A percentile compares a stretch with the other conserved stretches of the same genome.
phyloP scores from a whole-genome alignment of 2,113 vertebrate species.

The Equus przewalskii region DNA sequence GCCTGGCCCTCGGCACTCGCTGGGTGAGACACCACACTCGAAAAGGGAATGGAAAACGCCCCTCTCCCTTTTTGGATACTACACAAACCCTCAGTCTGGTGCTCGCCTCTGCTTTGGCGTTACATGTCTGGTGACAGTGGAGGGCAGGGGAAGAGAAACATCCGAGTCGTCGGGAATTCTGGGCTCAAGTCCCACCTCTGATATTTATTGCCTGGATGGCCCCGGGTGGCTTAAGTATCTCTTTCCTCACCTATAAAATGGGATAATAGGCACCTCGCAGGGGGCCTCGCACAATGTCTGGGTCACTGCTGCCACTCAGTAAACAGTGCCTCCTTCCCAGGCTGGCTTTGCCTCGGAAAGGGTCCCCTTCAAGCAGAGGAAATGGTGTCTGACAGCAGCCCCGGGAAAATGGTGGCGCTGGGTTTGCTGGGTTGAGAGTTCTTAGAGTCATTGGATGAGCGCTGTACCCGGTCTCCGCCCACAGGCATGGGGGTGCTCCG shows the following conservation, averaged over 20 bases:
- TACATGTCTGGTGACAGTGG: background rate
- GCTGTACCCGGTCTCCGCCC: background rate
- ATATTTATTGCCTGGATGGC: background rate
- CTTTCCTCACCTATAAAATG: constrained; percentile 55
- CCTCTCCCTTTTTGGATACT: background rate
- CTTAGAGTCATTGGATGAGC: background rate
- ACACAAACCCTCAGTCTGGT: background rate
- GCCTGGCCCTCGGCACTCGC: background rate
- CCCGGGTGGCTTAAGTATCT: background rate
- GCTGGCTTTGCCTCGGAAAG: background rate
- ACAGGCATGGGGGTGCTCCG: fast-evolving
- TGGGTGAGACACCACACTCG: background rate
- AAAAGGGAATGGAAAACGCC: background rate
- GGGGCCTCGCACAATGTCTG: background rate
- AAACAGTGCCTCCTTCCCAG: background rate
- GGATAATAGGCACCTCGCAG: constrained; percentile 70
- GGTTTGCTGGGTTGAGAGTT: background rate
- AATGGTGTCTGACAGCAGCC: background rate
- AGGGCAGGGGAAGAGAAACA: background rate
- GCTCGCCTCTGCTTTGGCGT: background rate
- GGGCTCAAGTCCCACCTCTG: background rate
- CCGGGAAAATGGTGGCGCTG: background rate
- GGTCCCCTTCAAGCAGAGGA: background rate
- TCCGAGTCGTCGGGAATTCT: background rate
- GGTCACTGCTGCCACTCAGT: background rate